Evolutionary conservation across 2,888 invertebrate species (phyloP).

Genomic region (Flabesymbios commensalis): DNA sequence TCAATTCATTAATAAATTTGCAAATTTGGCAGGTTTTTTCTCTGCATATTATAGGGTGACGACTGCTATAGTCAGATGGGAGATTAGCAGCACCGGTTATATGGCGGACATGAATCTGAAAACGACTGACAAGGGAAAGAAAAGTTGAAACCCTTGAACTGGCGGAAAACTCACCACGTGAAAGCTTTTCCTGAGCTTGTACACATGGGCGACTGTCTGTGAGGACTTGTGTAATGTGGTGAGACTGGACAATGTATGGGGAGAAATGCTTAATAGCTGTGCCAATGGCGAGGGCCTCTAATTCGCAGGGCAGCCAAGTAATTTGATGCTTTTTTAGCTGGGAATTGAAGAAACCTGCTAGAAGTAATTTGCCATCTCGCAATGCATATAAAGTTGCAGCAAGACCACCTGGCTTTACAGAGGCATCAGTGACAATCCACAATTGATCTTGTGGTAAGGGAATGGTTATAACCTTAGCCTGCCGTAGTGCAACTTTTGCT

Average conservation of each 20-base stretch:
- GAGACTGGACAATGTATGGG: constrained; percentile 8
- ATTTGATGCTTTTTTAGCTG: constrained; percentile 2
- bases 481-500: constrained; percentile 8
- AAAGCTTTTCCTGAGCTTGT: constrained; percentile 3
- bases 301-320: constrained; percentile 14
- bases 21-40: background rate
- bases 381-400: constrained; percentile 10
- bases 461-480: constrained; percentile 15
- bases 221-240: background rate
- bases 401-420: constrained; percentile 18
- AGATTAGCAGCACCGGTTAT: constrained; percentile 4
- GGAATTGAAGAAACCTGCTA: constrained; percentile 12
- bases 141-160: constrained; percentile 12
- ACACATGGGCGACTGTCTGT: constrained; percentile 12
- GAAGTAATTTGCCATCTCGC: constrained; percentile 3
- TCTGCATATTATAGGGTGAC: background rate
- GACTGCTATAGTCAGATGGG: constrained; percentile 8
- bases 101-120: constrained; percentile 1
- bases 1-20: background rate
- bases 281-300: constrained; percentile 12
- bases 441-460: constrained; percentile 16
- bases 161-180: constrained; percentile 4
- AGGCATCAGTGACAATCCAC: constrained; percentile 22
- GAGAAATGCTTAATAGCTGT: constrained; percentile 10
- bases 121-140: constrained; percentile 7